Conservation (phyloP, 2,797 vertebrate species). For the Ispidina lecontei region DNA sequence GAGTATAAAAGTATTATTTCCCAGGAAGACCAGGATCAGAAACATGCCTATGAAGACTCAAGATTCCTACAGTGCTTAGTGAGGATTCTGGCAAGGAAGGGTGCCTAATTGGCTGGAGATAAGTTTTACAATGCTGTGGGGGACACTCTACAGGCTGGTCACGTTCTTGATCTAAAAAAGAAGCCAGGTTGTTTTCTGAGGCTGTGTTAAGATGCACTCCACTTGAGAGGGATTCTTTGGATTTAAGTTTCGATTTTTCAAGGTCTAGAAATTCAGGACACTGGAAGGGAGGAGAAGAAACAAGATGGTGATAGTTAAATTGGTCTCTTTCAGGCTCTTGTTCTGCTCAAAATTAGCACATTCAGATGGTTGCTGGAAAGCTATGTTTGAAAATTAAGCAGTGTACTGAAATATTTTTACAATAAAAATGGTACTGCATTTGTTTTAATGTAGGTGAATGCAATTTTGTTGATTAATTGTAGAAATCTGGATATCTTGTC, state of each 20-base stretch:
- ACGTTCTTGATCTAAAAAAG: conserved; percentile 80
- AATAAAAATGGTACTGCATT: background rate
- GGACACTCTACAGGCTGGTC: conserved; percentile 73
- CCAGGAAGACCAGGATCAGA: conserved; percentile 90
- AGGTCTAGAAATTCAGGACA: conserved; percentile 83
- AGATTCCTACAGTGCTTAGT: conserved; percentile 78
- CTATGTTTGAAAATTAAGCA: background rate
- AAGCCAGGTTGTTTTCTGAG: conserved; percentile 87
- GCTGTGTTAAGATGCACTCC: conserved; percentile 81
- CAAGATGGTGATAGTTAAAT: background rate
- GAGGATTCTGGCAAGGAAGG: conserved; percentile 89
- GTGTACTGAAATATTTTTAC: background rate
- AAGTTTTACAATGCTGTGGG: conserved; percentile 81
- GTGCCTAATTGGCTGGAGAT: conserved; percentile 84
- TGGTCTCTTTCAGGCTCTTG: background rate
- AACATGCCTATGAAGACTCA: conserved; percentile 88
- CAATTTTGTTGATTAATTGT: conserved; percentile 15
- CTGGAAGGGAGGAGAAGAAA: conserved; percentile 76
- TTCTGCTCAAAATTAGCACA: conserved; percentile 27
- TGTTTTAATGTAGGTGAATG: background rate
- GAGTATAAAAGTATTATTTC: conserved; percentile 86
- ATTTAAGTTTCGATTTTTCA: conserved; percentile 86
- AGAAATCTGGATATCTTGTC: background rate
- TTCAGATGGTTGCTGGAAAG: background rate
- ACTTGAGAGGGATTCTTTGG: conserved; percentile 89